Base-by-base conservation (phyloP, 1,140 invertebrate species). In the Pararge aegeria region DNA sequence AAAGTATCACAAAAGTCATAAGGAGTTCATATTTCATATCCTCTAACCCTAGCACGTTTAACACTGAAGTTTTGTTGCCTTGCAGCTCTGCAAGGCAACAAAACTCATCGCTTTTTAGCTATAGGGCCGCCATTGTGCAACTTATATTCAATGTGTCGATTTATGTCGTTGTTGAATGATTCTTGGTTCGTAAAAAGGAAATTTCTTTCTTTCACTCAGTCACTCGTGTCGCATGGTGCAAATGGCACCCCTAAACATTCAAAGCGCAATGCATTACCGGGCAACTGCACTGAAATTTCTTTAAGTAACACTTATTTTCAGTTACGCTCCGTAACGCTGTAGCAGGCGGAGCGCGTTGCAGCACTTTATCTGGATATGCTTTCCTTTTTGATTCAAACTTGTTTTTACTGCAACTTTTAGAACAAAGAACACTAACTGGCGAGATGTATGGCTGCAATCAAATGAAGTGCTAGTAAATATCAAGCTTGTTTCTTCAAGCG, bases 271-370 rank as follows among this genome's bases (percentile, higher is more conserved):
- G 52, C 55, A 58, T 64, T 64, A 64, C 13, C 51, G 16, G 46
- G 38, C 52, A 61, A 61, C 55, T 64, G 61, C 51, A 54, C 61
- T 61, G 61, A 64, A 64, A 64, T 64, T 59, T 64, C 61, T 64
- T 64, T 64, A 64, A 64, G 61, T 58, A 64, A 64, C 56, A 59
- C 55, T 64, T 64, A 64, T 64, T 64, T 55, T 59, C 61, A 49
- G 55, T 64, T 59, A 55, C 55, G 61, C 55, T 59, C 46, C 51
- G 55, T 63, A 56, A 56, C 61, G 44, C 24, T 50, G 44, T 50
- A 50, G 21, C 55, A 52, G 24, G 42, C 51, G 15, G 15, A 19
- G 34, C 58, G 29, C 42, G 21, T 48, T 54, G 24, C 53, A 15
- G 38, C 61, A 55, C 34, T 64, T 55, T 55, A 55, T 55, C 52